Evolutionary conservation across 2,888 invertebrate species (phyloP), one percentile per base, ranked within the genome.

Genomic region (Ctena decussata): DNA sequence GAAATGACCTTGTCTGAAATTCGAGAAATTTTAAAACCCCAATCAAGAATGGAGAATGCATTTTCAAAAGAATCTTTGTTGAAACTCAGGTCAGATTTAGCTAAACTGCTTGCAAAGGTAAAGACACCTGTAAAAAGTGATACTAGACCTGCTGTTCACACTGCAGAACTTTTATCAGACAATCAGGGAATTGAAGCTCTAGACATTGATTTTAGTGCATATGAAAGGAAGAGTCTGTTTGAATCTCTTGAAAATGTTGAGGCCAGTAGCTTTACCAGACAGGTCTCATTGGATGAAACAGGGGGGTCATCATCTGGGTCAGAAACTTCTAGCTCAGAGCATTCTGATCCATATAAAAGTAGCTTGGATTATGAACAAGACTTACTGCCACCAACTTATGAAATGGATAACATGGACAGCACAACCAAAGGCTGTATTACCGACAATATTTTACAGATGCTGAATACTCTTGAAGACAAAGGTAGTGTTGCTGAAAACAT

Each of bases 401-500:
- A n/a, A 24, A 69, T 15, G 24, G 78, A 71, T 44, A n/a, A 44
- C 27, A 32, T 46, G n/a, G 32, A 70, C 12, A 69, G 53, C 24
- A 53, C 27, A n/a, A 69, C 71, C 6, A 65, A 82, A 71, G 79
- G 82, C 15, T 60, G 77, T 41, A 84, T 89, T n/a, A 80, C 86
- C 46, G 78, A 86, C 37, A 86, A 79, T 39, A 86, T 89, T 37
- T n/a, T 89, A 12, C 86, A 84, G 49, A 89, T 89, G 88, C 60
- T 89, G 15, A 85, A 70, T 24, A 82, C 82, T 12, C 77, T 89
- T 46, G 88, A 89, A 77, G 86, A 81, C 41, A 89, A 86, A 57
- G 88, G 88, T 60, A 84, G 80, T 80, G 57, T 89, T 75, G 86
- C 88, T 30, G 78, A 76, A 18, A 89, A 86, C 65, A 89, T 89